A percentile compares a stretch with the other conserved stretches of the same genome.
Conservation (phyloP, 2,888 invertebrate genomes). For the Phyllotreta striolata region DNA sequence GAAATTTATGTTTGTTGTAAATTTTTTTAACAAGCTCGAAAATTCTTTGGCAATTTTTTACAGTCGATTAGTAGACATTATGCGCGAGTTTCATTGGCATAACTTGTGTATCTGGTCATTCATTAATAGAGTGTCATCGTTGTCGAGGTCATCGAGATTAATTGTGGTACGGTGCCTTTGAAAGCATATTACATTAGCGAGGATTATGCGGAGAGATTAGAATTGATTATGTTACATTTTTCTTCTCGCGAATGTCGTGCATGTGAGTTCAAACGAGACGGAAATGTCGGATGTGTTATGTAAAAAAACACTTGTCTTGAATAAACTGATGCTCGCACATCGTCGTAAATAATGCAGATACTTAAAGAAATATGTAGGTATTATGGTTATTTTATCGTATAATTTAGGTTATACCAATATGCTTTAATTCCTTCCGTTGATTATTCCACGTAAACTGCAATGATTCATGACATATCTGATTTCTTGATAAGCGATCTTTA, state of each 20-base stretch:
- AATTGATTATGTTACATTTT: slow-evolving; percentile 19
- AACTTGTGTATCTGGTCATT: slow-evolving; percentile 3
- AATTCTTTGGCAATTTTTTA: slow-evolving; percentile 10
- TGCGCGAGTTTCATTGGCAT: slow-evolving; percentile 7
- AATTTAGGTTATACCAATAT: no score
- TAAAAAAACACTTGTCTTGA: background rate
- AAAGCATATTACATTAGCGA: slow-evolving; percentile 17
- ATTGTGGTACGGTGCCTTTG: slow-evolving; percentile 13
- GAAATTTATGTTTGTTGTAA: no score
- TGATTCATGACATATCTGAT: no score
- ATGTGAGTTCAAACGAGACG: slow-evolving; percentile 9
- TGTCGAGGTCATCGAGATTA: slow-evolving; percentile 10
- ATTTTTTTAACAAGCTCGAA: background rate
- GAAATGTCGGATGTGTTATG: slow-evolving; percentile 7
- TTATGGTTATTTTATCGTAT: no score
- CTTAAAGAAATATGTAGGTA: no score
- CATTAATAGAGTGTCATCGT: slow-evolving; percentile 13
- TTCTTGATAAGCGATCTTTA: no score
- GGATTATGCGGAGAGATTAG: slow-evolving; percentile 16
- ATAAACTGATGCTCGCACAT: slow-evolving; percentile 1
- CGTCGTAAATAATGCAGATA: no score
- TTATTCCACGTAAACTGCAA: no score
- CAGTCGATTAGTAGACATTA: background rate
- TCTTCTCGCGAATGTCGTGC: slow-evolving; percentile 9
- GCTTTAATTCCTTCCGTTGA: no score